A percentile compares a stretch with the other conserved stretches of the same genome.
Evolutionary conservation across 1,140 invertebrate species (phyloP).

Genomic region (Cylas formicarius): DNA sequence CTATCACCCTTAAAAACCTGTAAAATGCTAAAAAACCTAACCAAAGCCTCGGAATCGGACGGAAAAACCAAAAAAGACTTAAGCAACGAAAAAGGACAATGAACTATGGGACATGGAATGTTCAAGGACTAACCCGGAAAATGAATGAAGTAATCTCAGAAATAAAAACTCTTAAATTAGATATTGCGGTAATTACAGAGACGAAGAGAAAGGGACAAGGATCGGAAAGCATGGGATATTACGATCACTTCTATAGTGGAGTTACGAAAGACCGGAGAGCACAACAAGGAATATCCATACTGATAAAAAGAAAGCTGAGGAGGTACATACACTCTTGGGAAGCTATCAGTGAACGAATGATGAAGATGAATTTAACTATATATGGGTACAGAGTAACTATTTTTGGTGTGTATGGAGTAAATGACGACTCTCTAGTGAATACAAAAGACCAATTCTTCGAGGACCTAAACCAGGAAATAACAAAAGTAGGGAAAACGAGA

Average conservation of each 20-base stretch:
- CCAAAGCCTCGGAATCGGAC: too few relatives aligned
- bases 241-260: constrained; percentile 15
- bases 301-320: too few relatives aligned
- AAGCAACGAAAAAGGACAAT: constrained; percentile 12
- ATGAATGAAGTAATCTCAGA: constrained; percentile 5
- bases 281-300: constrained; percentile 10
- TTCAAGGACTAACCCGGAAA: not conserved
- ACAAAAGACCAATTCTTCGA: too few relatives aligned
- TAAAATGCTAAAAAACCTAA: constrained; percentile 7
- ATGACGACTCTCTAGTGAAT: too few relatives aligned
- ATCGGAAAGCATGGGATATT: constrained; percentile 11
- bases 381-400: too few relatives aligned
- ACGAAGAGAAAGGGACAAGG: constrained; percentile 12
- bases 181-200: constrained; percentile 2
- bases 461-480: too few relatives aligned
- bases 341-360: too few relatives aligned
- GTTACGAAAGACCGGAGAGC: constrained; percentile 8
- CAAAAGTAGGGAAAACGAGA: too few relatives aligned
- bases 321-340: too few relatives aligned
- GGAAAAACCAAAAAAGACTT: not conserved
- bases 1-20: not conserved
- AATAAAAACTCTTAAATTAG: not conserved
- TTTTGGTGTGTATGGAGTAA: too few relatives aligned
- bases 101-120: constrained; percentile 4
- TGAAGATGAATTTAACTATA: too few relatives aligned